Conservation (phyloP, 2,113 vertebrate species). For the Xiphophorus couchianus region DNA sequence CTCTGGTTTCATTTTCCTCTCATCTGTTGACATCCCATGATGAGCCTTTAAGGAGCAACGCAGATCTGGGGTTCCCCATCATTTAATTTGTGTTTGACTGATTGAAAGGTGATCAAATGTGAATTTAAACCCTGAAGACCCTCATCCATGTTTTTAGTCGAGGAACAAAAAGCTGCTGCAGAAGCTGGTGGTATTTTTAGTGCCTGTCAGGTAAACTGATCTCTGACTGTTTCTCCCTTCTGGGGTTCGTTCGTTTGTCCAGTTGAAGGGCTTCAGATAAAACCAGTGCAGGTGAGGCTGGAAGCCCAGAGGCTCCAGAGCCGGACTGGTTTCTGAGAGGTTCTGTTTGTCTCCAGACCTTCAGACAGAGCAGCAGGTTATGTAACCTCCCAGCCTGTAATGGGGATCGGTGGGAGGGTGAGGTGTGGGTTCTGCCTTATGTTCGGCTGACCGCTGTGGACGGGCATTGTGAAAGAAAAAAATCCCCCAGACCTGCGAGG, state of each 20-base stretch:
- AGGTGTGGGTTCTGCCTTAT: slow-evolving; percentile 32
- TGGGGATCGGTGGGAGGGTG: neutral
- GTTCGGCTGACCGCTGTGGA: slow-evolving; percentile 33
- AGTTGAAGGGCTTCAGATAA: slow-evolving; percentile 6
- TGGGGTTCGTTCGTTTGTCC: neutral
- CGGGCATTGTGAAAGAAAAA: slow-evolving; percentile 41
- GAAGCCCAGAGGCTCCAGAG: slow-evolving; percentile 8
- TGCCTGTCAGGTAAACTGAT: slow-evolving; percentile 22
- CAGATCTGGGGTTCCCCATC: neutral
- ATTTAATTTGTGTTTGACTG: neutral
- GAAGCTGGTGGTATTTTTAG: slow-evolving; percentile 29
- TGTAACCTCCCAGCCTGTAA: slow-evolving; percentile 44
- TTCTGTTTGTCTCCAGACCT: slow-evolving; percentile 28
- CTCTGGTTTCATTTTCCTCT: neutral
- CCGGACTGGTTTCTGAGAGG: neutral
- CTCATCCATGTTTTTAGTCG: neutral
- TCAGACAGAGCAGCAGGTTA: slow-evolving; percentile 44
- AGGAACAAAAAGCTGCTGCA: neutral
- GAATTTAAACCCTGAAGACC: neutral
- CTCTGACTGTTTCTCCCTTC: slow-evolving; percentile 15
- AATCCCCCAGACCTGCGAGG: slow-evolving; percentile 50
- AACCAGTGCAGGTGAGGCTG: slow-evolving; percentile 15
- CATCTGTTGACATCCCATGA: slow-evolving; percentile 35
- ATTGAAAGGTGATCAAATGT: neutral
- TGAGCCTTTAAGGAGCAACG: slow-evolving; percentile 12